Base-by-base conservation (phyloP, 2,888 invertebrate species). In the Amblyteles armatorius region DNA sequence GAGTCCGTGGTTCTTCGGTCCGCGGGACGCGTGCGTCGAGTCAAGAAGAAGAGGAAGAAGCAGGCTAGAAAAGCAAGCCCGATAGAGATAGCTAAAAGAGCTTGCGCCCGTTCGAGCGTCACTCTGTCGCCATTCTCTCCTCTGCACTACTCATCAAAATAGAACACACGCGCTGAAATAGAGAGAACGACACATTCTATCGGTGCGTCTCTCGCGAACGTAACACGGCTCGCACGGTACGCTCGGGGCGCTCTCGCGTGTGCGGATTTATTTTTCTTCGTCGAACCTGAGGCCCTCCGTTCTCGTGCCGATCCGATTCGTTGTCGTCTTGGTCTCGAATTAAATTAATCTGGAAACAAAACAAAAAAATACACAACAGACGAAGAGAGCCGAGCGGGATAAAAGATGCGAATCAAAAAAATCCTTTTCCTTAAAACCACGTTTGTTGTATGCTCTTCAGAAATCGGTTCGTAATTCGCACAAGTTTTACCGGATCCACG, bases 101-200 rank as follows among this genome's bases (percentile, higher is more conserved):
- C 69, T 86, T 79, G 86, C 78, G 83, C 79, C 55, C 72, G 68
- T 83, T 79, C 79, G 85, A 83, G 82, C 85, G 85, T 85, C 83
- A 85, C 79, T 85, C 82, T 83, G 85, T 85, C 85, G 85, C 85
- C 85, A 83, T 85, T 85, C 85, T 85, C 82, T 85, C 82, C 83
- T 85, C 77, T 85, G 85, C 85, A 85, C 85, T 85, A 83, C 77
- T 85, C 85, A 78, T 85, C 85, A 74, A 85, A 85, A 85, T 85
- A 85, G 85, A 85, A 85, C 85, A 83, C 85, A 83, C 85, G 85
- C 82, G 79, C 83, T 84, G 83, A 83, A 82, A 86, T 86, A 86
- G 83, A 83, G 79, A 81, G 78, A 80, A 76, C 63, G 74, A 82
- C 29, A 84, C 86, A 84, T 83, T 86, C 86, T 83, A 83, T 80